Percentiles rank a stretch among this genome's conserved stretches.
Evolutionary conservation across 1,140 invertebrate species (phyloP).

Genomic region (Coelopa frigida): DNA sequence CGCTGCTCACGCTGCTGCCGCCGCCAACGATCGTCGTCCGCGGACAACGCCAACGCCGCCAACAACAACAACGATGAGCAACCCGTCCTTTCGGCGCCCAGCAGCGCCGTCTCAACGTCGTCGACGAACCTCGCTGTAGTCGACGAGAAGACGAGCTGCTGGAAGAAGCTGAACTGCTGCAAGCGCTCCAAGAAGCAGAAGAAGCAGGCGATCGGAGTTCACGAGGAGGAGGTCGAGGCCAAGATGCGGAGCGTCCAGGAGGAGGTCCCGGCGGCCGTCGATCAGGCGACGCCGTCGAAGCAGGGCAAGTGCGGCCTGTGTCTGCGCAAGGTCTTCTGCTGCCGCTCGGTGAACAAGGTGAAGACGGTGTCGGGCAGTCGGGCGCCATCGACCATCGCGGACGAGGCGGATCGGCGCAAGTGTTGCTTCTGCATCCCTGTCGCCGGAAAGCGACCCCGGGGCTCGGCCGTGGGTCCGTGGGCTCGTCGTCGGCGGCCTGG

Average conservation of each 20-base stretch:
- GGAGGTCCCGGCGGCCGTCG: too few relatives aligned
- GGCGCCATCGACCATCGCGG: too few relatives aligned
- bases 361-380: conserved; percentile 36
- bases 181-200: conserved; percentile 27
- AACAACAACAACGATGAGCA: conserved; percentile 17
- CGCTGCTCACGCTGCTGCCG: conserved; percentile 35
- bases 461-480: background rate
- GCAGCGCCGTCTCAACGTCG: conserved; percentile 35
- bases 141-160: conserved; percentile 36
- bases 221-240: too few relatives aligned
- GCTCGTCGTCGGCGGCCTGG: conserved; percentile 34
- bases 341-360: conserved; percentile 39
- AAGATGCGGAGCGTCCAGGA: too few relatives aligned
- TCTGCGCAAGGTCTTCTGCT: conserved; percentile 39
- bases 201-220: background rate
- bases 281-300: conserved; percentile 12
- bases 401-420: conserved; percentile 31
- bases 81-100: conserved; percentile 31
- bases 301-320: conserved; percentile 34
- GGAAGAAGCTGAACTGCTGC: conserved; percentile 33
- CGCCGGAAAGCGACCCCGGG: conserved; percentile 19
- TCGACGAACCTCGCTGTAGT: conserved; percentile 33
- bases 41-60: too few relatives aligned
- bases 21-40: too few relatives aligned
- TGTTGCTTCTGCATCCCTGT: conserved; percentile 43